A percentile compares a stretch with the other conserved stretches of the same genome.
phyloP scores from a whole-genome alignment of 2,797 vertebrate genomes.

The Gila robusta region DNA sequence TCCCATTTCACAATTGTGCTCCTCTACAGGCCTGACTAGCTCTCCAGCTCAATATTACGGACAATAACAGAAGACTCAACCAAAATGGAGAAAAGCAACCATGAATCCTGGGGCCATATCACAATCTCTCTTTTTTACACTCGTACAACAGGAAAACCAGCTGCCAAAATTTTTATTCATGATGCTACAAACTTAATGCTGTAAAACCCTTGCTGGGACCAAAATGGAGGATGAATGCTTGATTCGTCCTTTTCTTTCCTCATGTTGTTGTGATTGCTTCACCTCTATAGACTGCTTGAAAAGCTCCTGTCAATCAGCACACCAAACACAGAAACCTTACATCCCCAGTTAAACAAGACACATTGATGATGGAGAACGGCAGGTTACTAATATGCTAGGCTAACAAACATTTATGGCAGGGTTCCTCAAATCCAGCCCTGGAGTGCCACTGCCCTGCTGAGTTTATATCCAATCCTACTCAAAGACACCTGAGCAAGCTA shows the following conservation, averaged over 20 bases:
- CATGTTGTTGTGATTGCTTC: neutral
- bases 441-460: neutral
- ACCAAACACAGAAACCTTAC: constrained; percentile 7
- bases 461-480: constrained; percentile 6
- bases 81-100: constrained; percentile 56
- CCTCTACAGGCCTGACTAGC: constrained; percentile 9
- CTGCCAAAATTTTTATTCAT: constrained; percentile 43
- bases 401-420: neutral
- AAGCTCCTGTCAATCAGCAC: constrained; percentile 3
- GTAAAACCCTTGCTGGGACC: constrained; percentile 53
- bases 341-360: constrained; percentile 18
- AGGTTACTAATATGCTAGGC: neutral
- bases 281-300: neutral
- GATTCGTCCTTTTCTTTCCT: constrained; percentile 33
- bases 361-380: neutral
- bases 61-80: constrained; percentile 39
- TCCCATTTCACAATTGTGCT: constrained; percentile 10
- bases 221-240: constrained; percentile 62
- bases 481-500: constrained; percentile 9
- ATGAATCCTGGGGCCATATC: constrained; percentile 32
- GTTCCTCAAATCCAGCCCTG: neutral
- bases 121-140: constrained; percentile 29
- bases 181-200: constrained; percentile 46
- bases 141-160: constrained; percentile 29
- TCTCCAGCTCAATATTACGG: constrained; percentile 16